Evolutionary conservation across 2,888 invertebrate genomes (phyloP).

Genomic region (Pollenia angustigena): DNA sequence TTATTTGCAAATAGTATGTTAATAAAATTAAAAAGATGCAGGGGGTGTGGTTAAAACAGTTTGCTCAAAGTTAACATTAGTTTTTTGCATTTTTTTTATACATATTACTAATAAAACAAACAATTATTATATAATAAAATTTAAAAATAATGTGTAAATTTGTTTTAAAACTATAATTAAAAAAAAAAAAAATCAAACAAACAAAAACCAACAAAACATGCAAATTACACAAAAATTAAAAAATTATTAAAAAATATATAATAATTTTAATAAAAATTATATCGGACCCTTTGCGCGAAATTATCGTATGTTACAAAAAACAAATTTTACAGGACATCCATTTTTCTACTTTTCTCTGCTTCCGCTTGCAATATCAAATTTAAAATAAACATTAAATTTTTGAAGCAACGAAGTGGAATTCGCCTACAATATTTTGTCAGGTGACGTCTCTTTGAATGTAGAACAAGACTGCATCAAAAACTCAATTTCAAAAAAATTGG

Average conservation of each 20-base stretch:
- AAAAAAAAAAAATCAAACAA: conserved; percentile 39
- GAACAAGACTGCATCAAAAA: no score
- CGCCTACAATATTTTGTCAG: no score
- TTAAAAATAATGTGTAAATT: conserved; percentile 39
- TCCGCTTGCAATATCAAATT: no score
- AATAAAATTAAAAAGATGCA: background rate
- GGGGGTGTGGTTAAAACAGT: conserved; percentile 24
- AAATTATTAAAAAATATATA: conserved; percentile 2
- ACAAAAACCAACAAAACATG: conserved; percentile 56
- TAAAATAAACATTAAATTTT: no score
- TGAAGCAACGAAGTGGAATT: no score
- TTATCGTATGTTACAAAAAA: no score
- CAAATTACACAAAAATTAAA: conserved; percentile 20
- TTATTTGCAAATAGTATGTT: background rate
- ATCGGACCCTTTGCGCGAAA: no score
- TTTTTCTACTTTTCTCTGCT: no score
- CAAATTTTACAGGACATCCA: no score
- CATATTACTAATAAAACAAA: conserved; percentile 42
- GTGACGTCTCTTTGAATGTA: no score
- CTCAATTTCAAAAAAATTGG: no score
- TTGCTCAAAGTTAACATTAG: conserved; percentile 2
- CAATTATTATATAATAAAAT: conserved; percentile 27
- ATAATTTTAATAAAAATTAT: background rate
- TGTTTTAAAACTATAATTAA: conserved; percentile 37
- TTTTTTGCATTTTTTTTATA: background rate